These are phyloP conservation scores for Mohoua ochrocephala DNA, from an alignment of 2,113 vertebrate genomes.

Conservation along the genomic window DNA sequence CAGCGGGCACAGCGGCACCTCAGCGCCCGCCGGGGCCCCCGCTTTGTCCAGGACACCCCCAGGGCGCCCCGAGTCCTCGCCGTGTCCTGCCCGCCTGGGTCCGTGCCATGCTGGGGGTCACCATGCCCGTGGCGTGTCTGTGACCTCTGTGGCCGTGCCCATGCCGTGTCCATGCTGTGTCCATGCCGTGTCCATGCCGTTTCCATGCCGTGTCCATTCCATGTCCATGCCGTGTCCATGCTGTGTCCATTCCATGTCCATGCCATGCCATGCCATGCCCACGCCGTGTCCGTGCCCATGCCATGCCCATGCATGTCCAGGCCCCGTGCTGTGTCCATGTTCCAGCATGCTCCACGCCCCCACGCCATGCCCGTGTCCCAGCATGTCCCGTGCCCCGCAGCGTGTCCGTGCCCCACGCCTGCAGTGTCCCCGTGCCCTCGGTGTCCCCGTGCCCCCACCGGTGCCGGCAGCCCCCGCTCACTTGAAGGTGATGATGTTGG, in stretches of 20 bases:
- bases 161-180: not conserved
- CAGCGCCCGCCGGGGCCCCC: too few species aligned
- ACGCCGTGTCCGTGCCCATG: not conserved
- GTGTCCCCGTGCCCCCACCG: accelerated
- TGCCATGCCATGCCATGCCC: too few species aligned
- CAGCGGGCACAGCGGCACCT: not conserved
- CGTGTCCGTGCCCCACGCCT: too few species aligned
- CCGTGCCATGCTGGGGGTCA: not conserved
- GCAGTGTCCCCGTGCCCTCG: accelerated
- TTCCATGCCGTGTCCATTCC: not conserved
- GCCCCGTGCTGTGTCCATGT: not conserved
- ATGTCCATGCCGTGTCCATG: accelerated
- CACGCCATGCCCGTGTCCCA: not conserved
- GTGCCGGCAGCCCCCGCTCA: constrained; percentile 52
- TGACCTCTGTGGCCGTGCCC: too few species aligned
- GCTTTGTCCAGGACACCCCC: accelerated
- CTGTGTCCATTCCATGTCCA: accelerated
- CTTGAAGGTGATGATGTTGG: constrained; percentile 99
- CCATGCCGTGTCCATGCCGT: accelerated
- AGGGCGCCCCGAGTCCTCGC: accelerated
- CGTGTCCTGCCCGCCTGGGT: not conserved
- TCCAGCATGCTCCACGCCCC: not conserved
- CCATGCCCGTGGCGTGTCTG: accelerated
- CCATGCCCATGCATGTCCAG: not conserved
- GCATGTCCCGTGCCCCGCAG: not conserved